These are phyloP conservation scores for Hemibagrus wyckioides DNA, from an alignment of 2,113 vertebrate genomes.

Conservation along the genomic window DNA sequence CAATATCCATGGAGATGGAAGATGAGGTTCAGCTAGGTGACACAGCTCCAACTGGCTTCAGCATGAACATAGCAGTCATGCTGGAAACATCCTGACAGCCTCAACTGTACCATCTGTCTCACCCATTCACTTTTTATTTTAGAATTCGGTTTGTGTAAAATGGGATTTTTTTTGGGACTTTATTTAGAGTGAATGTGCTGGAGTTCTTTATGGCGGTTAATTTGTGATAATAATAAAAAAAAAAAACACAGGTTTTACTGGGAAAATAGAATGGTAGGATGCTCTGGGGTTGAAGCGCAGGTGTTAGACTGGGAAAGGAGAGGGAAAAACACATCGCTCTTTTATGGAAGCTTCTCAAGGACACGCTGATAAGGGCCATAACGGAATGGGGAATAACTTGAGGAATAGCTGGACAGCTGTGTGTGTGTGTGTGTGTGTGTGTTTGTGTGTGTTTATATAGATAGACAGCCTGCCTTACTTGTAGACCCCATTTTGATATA, in stretches of 20 bases:
- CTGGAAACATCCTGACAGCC: slow-evolving; percentile 6
- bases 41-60: slow-evolving; percentile 24
- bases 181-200: background rate
- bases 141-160: background rate
- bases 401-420: slow-evolving; percentile 25
- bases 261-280: background rate
- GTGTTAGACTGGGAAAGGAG: slow-evolving; percentile 24
- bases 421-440: slow-evolving; percentile 20
- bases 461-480: background rate
- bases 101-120: slow-evolving; percentile 31
- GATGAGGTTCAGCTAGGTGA: slow-evolving; percentile 20
- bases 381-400: slow-evolving; percentile 28
- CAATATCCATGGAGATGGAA: slow-evolving; percentile 29
- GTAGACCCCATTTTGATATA: slow-evolving; percentile 20
- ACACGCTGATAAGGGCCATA: slow-evolving; percentile 39
- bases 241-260: background rate
- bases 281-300: slow-evolving; percentile 22
- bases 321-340: slow-evolving; percentile 7
- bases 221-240: background rate
- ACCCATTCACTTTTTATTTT: background rate
- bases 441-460: slow-evolving; percentile 23
- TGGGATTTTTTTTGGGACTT: background rate
- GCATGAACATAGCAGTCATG: background rate
- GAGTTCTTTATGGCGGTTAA: background rate
- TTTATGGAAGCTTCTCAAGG: slow-evolving; percentile 36